Base-by-base conservation (phyloP, 2,113 vertebrate species). In the Nycticebus coucang region DNA sequence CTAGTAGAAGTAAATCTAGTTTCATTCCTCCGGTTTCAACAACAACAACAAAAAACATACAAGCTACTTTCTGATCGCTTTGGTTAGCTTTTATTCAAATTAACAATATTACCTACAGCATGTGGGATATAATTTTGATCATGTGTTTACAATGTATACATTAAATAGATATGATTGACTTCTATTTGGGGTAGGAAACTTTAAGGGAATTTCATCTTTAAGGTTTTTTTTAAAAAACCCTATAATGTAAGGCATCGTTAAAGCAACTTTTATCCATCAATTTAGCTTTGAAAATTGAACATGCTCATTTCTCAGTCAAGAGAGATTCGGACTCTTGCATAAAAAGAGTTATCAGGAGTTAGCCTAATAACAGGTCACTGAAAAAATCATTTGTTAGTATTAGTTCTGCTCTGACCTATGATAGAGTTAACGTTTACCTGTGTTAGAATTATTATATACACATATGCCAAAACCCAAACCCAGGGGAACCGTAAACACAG, bases 11-110 rank as follows among this genome's bases (percentile, higher is more conserved):
- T 41, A 85, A 95, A 89, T 12, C 93, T 69, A 82, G 64, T 95
- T 84, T 94, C 30, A 57, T 78, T 91, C 26, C 68, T 97, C 50
- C 60, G 87, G 7, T 92, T 87, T 93, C 81, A 93, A 71, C 26
- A 81, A 82, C 26, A 81, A 82, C 45, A 50, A 50, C 7, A 50
- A 50, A 68, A 84, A 64, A 37, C 35, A 92, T 59, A 55, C 15
- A 81, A 94, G 26, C 28, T 57, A 89, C 62, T 89, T 87, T 84
- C 37, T 77, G 35, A 80, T 87, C 84, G 85, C 35, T 84, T 26
- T 68, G 37, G 87, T 87, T 95, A 84, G 69, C 22, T 80, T 91
- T 90, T 37, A 37, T 55, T 89, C 21, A 50, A 87, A 96, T 50
- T 59, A 86, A 84, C 7, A 79, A 41, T 24, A 57, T 81, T 62